Conservation (phyloP, 2,888 invertebrate species). For the Thecophora atra region DNA sequence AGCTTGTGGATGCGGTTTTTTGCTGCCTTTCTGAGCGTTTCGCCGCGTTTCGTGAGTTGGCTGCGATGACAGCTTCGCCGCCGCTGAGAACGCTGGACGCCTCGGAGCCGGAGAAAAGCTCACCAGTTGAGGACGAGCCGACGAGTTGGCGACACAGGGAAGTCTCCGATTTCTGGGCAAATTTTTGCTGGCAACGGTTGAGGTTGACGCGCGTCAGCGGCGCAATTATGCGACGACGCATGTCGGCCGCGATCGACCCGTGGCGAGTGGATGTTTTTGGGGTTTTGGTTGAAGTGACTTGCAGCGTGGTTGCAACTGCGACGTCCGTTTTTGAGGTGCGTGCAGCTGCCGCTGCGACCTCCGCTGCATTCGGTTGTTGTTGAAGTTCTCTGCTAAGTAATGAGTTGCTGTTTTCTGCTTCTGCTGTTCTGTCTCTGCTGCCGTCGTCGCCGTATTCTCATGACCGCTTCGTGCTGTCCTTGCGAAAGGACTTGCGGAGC, state of each 20-base stretch:
- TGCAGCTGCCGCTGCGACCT: conserved; percentile 19
- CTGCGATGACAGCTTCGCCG: conserved; percentile 23
- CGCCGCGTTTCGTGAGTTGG: not conserved
- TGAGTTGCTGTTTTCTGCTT: conserved; percentile 46
- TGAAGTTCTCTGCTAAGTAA: conserved; percentile 40
- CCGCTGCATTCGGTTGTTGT: conserved; percentile 37
- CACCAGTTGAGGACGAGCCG: conserved; percentile 45
- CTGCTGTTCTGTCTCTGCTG: conserved; percentile 45
- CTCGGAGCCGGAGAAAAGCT: conserved; percentile 46
- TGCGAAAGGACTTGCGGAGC: conserved; percentile 74
- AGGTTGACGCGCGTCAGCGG: conserved; percentile 50
- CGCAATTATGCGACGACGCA: conserved; percentile 54
- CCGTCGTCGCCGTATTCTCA: conserved; percentile 53
- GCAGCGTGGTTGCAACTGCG: conserved; percentile 23
- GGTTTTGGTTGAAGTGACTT: conserved; percentile 31
- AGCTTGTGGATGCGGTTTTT: not conserved
- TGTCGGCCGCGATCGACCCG: conserved; percentile 37
- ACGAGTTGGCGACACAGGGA: conserved; percentile 39
- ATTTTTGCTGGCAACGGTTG: conserved; percentile 54
- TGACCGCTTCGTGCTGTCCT: conserved; percentile 62
- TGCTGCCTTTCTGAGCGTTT: not conserved
- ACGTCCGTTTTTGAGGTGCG: conserved; percentile 16
- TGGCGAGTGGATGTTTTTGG: conserved; percentile 29
- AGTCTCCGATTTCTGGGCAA: conserved; percentile 37
- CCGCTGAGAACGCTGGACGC: conserved; percentile 42